A percentile compares a stretch with the other conserved stretches of the same genome.
phyloP scores from a whole-genome alignment of 1,140 invertebrate genomes.

The Bombus haemorrhoidalis region DNA sequence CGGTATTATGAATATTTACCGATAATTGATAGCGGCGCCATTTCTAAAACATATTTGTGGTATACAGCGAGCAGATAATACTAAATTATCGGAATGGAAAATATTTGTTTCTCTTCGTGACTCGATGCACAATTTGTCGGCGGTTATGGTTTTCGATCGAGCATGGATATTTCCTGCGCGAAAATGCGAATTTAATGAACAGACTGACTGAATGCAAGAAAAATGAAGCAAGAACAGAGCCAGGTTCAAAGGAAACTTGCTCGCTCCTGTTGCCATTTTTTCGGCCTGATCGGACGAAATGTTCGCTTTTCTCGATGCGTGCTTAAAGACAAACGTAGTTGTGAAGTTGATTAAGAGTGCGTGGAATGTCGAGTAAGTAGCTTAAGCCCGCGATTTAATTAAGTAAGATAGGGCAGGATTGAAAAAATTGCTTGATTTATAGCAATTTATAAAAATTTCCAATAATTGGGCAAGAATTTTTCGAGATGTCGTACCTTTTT shows the following conservation, averaged over 20 bases:
- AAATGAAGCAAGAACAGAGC: not conserved
- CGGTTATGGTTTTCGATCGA: slow-evolving; percentile 23
- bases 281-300: not conserved
- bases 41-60: not conserved
- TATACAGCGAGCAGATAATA: not conserved
- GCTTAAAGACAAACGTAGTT: not conserved
- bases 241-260: not conserved
- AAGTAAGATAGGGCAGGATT: not conserved
- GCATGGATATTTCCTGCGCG: not conserved
- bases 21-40: not conserved
- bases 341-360: too few relatives aligned
- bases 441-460: not conserved
- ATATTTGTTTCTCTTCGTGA: not conserved
- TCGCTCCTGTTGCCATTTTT: not conserved
- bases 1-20: not conserved
- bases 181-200: slow-evolving; percentile 41
- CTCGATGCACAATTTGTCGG: not conserved
- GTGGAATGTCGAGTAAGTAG: not conserved
- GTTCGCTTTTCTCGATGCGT: not conserved
- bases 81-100: not conserved
- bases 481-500: not conserved
- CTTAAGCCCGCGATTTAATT: not conserved
- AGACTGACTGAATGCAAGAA: slow-evolving; percentile 1
- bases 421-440: not conserved
- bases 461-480: not conserved